Base-by-base conservation (phyloP, 2,113 vertebrate genomes). In the Octodon degus region DNA sequence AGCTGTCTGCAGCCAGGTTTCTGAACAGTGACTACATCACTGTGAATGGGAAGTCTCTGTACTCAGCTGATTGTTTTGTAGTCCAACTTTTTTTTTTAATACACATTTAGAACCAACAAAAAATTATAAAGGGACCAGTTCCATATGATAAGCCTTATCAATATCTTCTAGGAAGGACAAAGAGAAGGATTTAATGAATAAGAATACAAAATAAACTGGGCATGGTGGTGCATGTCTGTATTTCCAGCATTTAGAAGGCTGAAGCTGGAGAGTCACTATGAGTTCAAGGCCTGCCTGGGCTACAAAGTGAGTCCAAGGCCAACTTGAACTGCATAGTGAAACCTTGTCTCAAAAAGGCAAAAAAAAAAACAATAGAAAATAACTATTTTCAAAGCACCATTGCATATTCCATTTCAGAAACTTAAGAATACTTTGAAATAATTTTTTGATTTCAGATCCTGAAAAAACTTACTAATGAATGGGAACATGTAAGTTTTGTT, bases 381-480 rank as follows among this genome's bases (percentile, higher is more conserved):
- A 68, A 76, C 30, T 37, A 60, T n/a, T 68, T 91, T 80, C 91
- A 65, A 19, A 89, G 40, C 34, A 90, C 19, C 32, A 67, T 4
- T 20, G 47, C 58, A 27, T 6, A 34, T 65, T 93, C 67, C 25
- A 27, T 43, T 95, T 83, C n/a, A 65, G 6, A 40, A 77, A 79
- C 63, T 70, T 40, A 84, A 87, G 17, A 76, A 34, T 25, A 53
- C 81, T 79, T 70, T 60, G 9, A 67, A 53, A 91, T 7, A 82
- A 88, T 88, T 82, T 91, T 77, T 50, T 55, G 12, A 84, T 19
- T 76, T 86, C 25, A 62, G 89, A 86, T 91, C n/a, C 5, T 87
- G 14, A 86, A 79, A 76, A 76, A 47, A 3, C 40, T 77, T 77
- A 13, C 27, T 77, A 47, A 13, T 77, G 25, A 77, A 47, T 30